Conservation (phyloP, 2,113 vertebrate species). For the Sisor rabdophorus region DNA sequence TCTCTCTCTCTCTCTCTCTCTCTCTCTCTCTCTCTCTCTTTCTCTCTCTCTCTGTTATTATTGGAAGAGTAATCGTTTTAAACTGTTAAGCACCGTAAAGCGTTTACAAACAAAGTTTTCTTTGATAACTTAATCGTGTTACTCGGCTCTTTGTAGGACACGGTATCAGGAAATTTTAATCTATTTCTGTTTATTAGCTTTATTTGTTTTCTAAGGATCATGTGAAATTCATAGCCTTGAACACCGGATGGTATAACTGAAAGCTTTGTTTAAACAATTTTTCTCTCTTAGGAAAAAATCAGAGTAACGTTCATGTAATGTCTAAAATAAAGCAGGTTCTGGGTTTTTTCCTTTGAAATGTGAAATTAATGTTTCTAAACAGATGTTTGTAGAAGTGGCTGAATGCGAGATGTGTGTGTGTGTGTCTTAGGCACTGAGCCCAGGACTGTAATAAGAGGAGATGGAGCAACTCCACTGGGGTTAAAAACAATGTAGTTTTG, state of each 20-base stretch:
- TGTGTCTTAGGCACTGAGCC: slow-evolving; percentile 43
- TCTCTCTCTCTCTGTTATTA: slow-evolving; percentile 11
- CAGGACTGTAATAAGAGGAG: slow-evolving; percentile 47
- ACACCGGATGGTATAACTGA: neutral
- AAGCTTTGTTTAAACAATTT: neutral
- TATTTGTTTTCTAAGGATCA: neutral
- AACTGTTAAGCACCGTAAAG: neutral
- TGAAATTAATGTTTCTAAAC: neutral
- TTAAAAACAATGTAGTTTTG: slow-evolving; percentile 60
- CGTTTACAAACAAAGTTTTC: neutral
- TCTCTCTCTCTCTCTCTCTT: neutral
- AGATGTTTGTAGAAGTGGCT: slow-evolving; percentile 10
- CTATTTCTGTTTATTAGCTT: neutral
- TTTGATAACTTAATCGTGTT: neutral
- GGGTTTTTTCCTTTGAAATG: neutral
- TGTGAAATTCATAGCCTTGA: neutral
- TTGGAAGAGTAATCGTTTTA: neutral
- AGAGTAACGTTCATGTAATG: neutral
- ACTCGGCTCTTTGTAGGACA: neutral
- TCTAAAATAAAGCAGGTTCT: neutral
- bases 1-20: neutral
- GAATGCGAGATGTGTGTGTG: slow-evolving; percentile 25
- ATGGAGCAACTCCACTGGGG: slow-evolving; percentile 52
- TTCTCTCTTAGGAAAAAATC: neutral
- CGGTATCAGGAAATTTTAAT: neutral